phyloP scores from a whole-genome alignment of 2,113 vertebrate species.

The Danio rerio region DNA sequence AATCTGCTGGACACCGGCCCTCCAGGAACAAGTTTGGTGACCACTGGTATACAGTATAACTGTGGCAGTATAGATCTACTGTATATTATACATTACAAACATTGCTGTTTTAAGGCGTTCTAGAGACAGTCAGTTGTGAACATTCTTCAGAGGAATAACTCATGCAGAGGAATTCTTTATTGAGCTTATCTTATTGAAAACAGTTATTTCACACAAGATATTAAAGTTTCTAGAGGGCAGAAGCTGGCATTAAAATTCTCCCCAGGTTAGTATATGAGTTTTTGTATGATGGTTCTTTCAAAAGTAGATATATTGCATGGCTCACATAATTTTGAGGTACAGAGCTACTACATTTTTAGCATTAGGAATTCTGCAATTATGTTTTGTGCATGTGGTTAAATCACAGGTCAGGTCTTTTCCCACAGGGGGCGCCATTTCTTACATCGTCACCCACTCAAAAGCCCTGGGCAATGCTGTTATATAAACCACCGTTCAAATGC shows the following conservation, averaged over 20 bases:
- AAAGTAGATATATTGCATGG: no score
- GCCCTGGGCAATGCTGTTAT: background rate
- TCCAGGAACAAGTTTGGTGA: no score
- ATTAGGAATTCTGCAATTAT: background rate
- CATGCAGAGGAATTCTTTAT: background rate
- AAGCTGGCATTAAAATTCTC: background rate
- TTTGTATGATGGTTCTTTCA: background rate
- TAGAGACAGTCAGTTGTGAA: background rate
- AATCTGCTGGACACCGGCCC: no score
- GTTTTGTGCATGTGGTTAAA: background rate
- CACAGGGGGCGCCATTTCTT: constrained; percentile 22
- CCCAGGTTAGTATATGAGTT: background rate
- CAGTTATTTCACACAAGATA: background rate
- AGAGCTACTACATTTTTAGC: background rate
- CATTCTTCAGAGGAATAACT: constrained; percentile 12
- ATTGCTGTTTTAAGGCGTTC: background rate
- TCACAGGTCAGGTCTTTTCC: background rate
- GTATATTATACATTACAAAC: background rate
- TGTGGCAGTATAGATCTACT: background rate
- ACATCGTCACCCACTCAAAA: background rate
- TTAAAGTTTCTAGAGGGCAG: background rate
- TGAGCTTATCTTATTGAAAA: background rate
- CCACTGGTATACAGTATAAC: no score
- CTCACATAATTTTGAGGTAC: background rate
- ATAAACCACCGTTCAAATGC: constrained; percentile 14